Evolutionary conservation across 2,797 vertebrate genomes (phyloP).

Genomic region (Chelon auratus): DNA sequence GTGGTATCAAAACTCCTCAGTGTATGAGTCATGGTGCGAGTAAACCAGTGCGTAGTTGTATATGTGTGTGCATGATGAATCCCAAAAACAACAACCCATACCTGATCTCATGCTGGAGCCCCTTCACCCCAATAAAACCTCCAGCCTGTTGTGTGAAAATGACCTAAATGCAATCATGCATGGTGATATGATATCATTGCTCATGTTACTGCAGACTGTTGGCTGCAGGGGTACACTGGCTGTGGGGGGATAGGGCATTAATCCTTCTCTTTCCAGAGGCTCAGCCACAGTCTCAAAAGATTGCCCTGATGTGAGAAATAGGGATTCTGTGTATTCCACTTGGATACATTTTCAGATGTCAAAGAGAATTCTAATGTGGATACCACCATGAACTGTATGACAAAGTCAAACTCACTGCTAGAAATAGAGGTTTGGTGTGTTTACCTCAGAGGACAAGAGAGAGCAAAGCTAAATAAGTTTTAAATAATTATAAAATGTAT

Average conservation of each 20-base stretch:
- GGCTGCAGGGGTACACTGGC: constrained; percentile 7
- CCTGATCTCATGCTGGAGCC: constrained; percentile 9
- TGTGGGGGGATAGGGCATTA: constrained; percentile 34
- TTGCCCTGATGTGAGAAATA: constrained; percentile 9
- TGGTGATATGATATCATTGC: constrained; percentile 35
- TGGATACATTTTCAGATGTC: constrained; percentile 14
- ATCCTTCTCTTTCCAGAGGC: constrained; percentile 47
- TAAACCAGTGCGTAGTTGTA: constrained; percentile 11
- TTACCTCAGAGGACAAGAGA: not conserved
- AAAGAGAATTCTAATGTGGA: constrained; percentile 33
- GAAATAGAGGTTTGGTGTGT: constrained; percentile 4
- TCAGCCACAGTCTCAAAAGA: constrained; percentile 22
- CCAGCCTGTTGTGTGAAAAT: constrained; percentile 10
- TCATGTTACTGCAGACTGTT: constrained; percentile 38
- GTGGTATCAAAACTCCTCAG: constrained; percentile 40
- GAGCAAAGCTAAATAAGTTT: no score
- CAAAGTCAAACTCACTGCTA: constrained; percentile 19
- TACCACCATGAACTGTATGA: constrained; percentile 7
- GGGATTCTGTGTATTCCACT: constrained; percentile 21
- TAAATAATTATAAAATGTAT: no score
- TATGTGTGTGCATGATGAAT: not conserved
- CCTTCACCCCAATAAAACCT: constrained; percentile 9
- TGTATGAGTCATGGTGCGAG: constrained; percentile 26
- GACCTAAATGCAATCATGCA: constrained; percentile 19
- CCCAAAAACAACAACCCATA: not conserved